Evolutionary conservation across 2,888 invertebrate genomes (phyloP).

Genomic region (Cenopis cana): DNA sequence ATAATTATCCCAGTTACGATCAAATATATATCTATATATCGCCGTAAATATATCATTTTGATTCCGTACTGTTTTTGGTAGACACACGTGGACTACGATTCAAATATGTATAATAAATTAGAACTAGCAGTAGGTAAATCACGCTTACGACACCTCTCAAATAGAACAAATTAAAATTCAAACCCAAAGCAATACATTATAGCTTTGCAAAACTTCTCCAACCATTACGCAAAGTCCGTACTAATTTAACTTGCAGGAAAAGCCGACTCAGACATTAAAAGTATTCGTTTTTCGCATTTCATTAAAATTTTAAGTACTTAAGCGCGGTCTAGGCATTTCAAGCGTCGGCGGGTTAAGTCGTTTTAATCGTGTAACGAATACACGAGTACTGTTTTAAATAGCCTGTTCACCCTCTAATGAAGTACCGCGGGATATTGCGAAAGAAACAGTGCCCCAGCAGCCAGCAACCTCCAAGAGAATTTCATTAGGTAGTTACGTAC

Average conservation of each 20-base stretch:
- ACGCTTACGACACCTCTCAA: not conserved
- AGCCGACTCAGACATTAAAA: slow-evolving; percentile 68
- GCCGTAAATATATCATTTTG: too few species aligned
- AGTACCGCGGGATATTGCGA: slow-evolving; percentile 44
- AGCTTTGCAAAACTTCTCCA: slow-evolving; percentile 25
- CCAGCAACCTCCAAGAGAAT: not conserved
- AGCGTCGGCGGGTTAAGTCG: slow-evolving; percentile 62
- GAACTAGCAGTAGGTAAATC: too few species aligned
- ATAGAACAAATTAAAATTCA: slow-evolving; percentile 12
- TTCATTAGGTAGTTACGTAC: too few species aligned
- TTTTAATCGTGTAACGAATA: slow-evolving; percentile 69
- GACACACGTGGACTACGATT: too few species aligned
- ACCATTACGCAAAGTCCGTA: slow-evolving; percentile 39
- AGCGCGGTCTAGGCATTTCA: slow-evolving; percentile 68
- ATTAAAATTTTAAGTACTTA: slow-evolving; percentile 70
- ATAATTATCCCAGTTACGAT: too few species aligned
- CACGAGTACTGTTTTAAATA: slow-evolving; percentile 59
- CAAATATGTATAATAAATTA: too few species aligned
- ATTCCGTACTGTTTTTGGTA: too few species aligned
- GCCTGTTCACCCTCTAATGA: slow-evolving; percentile 55
- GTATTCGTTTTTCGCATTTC: slow-evolving; percentile 67
- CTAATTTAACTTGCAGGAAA: slow-evolving; percentile 57
- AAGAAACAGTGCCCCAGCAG: slow-evolving; percentile 6
- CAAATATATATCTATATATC: too few species aligned
- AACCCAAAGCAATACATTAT: slow-evolving; percentile 32